phyloP scores from a whole-genome alignment of 2,888 invertebrate genomes.

The Troides helena region DNA sequence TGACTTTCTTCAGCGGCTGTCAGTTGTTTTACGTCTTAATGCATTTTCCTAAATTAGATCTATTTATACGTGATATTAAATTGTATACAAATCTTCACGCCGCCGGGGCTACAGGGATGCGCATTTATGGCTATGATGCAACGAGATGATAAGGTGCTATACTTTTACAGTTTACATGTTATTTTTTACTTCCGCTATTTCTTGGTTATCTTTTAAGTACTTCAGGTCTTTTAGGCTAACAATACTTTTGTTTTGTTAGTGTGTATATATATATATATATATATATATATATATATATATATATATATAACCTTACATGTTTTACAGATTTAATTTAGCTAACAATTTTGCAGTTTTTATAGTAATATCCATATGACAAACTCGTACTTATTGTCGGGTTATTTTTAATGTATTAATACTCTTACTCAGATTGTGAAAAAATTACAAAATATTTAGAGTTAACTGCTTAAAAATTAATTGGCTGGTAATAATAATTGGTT shows the following conservation, averaged over 20 bases:
- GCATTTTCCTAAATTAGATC: constrained; percentile 42
- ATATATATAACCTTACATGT: constrained; percentile 53
- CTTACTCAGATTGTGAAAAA: too few species aligned
- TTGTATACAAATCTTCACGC: constrained; percentile 60
- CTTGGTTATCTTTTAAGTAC: constrained; percentile 31
- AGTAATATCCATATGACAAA: too few species aligned
- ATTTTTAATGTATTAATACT: too few species aligned
- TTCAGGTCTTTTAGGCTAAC: neutral
- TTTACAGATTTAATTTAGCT: neutral
- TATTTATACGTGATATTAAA: constrained; percentile 36
- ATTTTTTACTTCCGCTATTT: constrained; percentile 47
- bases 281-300: constrained; percentile 46
- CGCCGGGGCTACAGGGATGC: constrained; percentile 66
- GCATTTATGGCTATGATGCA: constrained; percentile 71
- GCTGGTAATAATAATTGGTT: too few species aligned
- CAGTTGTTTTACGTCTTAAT: constrained; percentile 76
- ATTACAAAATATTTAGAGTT: too few species aligned
- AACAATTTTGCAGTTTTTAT: too few species aligned
- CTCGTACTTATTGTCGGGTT: too few species aligned
- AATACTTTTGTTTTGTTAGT: constrained; percentile 12
- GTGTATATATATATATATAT: constrained; percentile 48
- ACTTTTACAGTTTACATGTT: constrained; percentile 30
- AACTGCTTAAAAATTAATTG: too few species aligned
- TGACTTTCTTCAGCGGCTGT: constrained; percentile 73
- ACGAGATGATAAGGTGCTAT: constrained; percentile 77